Conservation (phyloP, 2,797 vertebrate genomes). For the Graptemys geographica region DNA sequence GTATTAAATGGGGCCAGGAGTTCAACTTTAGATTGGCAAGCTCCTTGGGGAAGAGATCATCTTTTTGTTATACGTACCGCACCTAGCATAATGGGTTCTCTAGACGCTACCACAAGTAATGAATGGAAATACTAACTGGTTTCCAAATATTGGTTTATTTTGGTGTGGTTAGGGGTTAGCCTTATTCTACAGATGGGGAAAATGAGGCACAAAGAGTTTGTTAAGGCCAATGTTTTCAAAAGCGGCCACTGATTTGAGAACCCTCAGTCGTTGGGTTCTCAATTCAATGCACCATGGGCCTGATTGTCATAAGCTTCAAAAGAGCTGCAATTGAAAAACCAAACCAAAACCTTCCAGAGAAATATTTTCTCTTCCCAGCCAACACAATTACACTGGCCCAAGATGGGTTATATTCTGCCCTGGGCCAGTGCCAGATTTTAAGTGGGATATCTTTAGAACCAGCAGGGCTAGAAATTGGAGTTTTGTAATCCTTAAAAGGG, state of each 20-base stretch:
- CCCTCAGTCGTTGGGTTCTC: background rate
- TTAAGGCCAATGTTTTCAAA: background rate
- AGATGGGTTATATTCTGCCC: background rate
- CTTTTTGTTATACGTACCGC: background rate
- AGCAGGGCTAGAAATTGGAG: background rate
- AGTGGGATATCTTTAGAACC: background rate
- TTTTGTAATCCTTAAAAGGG: background rate
- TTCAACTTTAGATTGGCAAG: slow-evolving; percentile 31
- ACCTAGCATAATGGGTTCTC: background rate
- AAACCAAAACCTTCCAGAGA: background rate
- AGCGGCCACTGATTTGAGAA: background rate
- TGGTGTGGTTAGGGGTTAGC: background rate
- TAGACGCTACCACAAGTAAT: background rate
- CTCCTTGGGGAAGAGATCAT: background rate
- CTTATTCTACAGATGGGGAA: background rate
- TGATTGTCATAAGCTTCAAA: background rate
- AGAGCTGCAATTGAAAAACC: background rate
- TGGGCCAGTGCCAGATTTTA: background rate
- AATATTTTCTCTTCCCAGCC: accelerated
- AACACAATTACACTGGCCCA: background rate
- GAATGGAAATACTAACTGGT: background rate
- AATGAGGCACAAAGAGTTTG: background rate
- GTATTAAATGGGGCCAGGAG: slow-evolving; percentile 29
- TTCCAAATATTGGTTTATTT: background rate
- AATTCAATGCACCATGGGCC: background rate